Percentiles rank a stretch among this genome's conserved stretches.
phyloP scores from a whole-genome alignment of 2,113 vertebrate species.

The Butorides virescens region DNA sequence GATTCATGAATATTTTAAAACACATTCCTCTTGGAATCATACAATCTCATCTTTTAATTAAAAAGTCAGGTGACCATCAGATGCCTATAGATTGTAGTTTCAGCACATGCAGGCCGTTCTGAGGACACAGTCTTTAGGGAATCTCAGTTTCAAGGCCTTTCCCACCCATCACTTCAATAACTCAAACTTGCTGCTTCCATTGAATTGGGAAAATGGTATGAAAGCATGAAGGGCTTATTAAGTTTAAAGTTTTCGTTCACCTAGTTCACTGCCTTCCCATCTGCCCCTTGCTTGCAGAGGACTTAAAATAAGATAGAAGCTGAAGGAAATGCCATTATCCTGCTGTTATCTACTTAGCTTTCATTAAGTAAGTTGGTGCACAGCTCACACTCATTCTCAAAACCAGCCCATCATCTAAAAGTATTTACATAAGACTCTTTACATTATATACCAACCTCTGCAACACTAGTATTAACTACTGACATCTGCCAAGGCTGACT shows the following conservation, averaged over 20 bases:
- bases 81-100: not conserved
- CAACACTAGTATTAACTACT: conserved; percentile 80
- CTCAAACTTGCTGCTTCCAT: conserved; percentile 2
- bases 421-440: conserved; percentile 80
- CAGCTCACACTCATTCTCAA: conserved; percentile 60
- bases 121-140: not conserved
- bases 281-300: conserved; percentile 61
- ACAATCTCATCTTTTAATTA: not conserved
- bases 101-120: not conserved
- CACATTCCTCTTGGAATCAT: not conserved
- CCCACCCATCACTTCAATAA: not conserved
- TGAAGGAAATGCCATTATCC: conserved; percentile 66
- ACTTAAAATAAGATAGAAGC: conserved; percentile 56
- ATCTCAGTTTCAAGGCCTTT: not conserved
- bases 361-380: conserved; percentile 70
- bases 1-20: conserved; percentile 16
- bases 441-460: conserved; percentile 78
- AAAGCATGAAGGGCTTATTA: conserved; percentile 49
- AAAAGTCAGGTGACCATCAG: not conserved
- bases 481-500: conserved; percentile 84
- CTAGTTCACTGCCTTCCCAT: conserved; percentile 68
- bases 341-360: conserved; percentile 69
- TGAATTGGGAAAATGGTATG: conserved; percentile 25
- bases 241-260: conserved; percentile 50
- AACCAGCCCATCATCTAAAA: conserved; percentile 76